These are phyloP conservation scores for Pelmatolapia mariae DNA, from an alignment of 2,113 vertebrate species.

Conservation along the genomic window DNA sequence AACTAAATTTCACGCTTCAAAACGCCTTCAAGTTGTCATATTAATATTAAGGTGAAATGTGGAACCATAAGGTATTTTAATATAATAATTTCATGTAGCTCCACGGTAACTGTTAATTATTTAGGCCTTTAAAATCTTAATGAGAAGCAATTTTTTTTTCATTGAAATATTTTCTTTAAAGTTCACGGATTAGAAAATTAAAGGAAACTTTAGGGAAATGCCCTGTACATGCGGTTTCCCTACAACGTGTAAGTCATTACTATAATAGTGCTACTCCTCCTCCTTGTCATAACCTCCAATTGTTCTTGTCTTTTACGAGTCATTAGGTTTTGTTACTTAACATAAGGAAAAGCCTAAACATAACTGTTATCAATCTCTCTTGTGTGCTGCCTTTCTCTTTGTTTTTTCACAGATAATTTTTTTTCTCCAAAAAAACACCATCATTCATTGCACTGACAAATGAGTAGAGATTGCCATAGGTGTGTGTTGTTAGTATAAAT, in stretches of 20 bases:
- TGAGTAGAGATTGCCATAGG: not conserved
- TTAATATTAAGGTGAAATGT: not conserved
- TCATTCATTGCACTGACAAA: not conserved
- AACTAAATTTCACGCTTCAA: not conserved
- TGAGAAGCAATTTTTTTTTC: not conserved
- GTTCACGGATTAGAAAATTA: not conserved
- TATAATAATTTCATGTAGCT: not conserved
- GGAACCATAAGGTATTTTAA: not conserved
- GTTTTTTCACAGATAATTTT: not conserved
- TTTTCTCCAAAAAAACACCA: not conserved
- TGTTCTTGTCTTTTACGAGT: not conserved
- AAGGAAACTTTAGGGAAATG: not conserved
- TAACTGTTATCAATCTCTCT: not conserved
- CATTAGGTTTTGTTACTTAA: not conserved
- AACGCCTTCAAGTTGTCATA: not conserved
- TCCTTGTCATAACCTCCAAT: not conserved
- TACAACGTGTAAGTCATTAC: not conserved
- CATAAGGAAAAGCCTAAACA: not conserved
- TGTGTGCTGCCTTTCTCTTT: not conserved
- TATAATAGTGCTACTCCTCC: not conserved
- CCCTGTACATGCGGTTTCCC: not conserved
- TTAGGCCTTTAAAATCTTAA: not conserved
- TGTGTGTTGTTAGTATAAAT: not conserved
- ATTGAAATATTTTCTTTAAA: not conserved
- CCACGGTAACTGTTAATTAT: not conserved